These are phyloP conservation scores for Paracyclopina nana DNA, from an alignment of 1,140 invertebrate species.

Conservation along the genomic window DNA sequence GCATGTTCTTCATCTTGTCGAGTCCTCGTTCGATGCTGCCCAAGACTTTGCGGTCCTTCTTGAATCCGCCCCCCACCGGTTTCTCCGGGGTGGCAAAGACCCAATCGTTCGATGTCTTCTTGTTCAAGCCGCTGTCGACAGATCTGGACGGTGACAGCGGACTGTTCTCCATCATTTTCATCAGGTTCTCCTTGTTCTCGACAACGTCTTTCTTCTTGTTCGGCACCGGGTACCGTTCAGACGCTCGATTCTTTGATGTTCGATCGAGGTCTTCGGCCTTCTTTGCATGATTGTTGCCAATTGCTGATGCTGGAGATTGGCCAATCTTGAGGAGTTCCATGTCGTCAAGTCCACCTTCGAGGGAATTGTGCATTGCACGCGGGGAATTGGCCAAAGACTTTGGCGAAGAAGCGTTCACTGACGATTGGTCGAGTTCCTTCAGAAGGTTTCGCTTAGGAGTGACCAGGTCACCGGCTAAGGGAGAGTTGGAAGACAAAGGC, in stretches of 20 bases:
- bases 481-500: not conserved
- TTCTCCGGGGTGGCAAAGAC: constrained; percentile 17
- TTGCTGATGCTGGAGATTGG: constrained; percentile 9
- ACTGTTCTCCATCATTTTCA: not conserved
- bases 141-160: constrained; percentile 31
- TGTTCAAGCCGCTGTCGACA: constrained; percentile 26
- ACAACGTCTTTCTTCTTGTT: constrained; percentile 5
- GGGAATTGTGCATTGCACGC: constrained; percentile 23
- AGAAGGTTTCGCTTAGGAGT: constrained; percentile 6
- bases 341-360: constrained; percentile 27
- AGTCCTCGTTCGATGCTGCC: constrained; percentile 47
- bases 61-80: constrained; percentile 23
- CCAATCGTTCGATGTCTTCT: constrained; percentile 15
- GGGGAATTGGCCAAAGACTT: constrained; percentile 19
- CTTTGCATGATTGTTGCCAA: not conserved
- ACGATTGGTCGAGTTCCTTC: not conserved
- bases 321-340: constrained; percentile 24
- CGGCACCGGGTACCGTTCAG: constrained; percentile 15
- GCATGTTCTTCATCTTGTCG: constrained; percentile 41
- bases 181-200: constrained; percentile 9
- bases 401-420: not conserved
- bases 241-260: constrained; percentile 12
- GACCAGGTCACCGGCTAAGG: not conserved
- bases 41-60: constrained; percentile 39
- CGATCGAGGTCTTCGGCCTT: not conserved